Evolutionary conservation across 2,113 vertebrate species (phyloP).

Genomic region (Mesocricetus auratus): DNA sequence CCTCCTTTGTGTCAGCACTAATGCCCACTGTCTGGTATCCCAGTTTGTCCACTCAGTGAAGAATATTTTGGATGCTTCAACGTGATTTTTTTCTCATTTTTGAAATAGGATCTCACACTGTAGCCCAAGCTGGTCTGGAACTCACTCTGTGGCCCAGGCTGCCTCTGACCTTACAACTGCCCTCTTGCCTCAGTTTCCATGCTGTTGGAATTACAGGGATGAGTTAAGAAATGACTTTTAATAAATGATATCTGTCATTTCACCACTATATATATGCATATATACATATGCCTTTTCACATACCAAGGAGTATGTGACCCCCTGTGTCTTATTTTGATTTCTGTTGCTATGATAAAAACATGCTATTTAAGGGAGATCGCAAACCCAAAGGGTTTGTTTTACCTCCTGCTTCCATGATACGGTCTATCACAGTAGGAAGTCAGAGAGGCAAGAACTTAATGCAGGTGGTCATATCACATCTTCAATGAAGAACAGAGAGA

Average conservation of each 20-base stretch:
- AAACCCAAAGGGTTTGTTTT: neutral
- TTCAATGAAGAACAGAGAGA: neutral
- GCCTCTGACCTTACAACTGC: neutral
- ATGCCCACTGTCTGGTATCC: rapidly evolving
- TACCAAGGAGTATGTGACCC: rapidly evolving
- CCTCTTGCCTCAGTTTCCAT: neutral
- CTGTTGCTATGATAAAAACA: neutral
- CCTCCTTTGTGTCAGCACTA: rapidly evolving
- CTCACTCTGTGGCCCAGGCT: neutral
- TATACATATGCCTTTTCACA: neutral
- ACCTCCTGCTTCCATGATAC: neutral
- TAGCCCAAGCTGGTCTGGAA: neutral
- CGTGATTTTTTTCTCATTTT: neutral
- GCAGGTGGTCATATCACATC: neutral
- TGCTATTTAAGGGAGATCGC: neutral
- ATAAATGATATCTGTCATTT: neutral
- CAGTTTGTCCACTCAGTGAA: no score
- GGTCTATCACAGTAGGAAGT: neutral
- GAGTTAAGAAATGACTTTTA: neutral
- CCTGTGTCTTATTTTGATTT: neutral
- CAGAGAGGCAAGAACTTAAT: no score
- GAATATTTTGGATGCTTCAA: neutral
- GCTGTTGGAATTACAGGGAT: neutral
- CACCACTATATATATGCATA: no score
- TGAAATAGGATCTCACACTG: neutral